Conservation (phyloP, 2,797 vertebrate genomes). For the Otolemur crassicaudatus region DNA sequence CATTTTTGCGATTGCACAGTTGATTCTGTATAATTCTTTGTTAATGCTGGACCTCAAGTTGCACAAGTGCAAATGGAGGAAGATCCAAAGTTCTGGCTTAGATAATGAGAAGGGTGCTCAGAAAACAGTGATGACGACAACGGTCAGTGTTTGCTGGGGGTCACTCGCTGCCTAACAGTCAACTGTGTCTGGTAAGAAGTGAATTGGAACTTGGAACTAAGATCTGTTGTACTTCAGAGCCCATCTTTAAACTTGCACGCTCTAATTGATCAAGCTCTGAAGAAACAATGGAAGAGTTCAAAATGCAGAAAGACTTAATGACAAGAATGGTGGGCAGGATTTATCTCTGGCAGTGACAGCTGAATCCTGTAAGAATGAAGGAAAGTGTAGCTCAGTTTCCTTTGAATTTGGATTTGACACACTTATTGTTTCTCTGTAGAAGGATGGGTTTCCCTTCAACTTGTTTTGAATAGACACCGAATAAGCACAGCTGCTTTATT, state of each 20-base stretch:
- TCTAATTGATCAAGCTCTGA: neutral
- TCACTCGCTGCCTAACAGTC: neutral
- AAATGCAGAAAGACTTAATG: constrained; percentile 25
- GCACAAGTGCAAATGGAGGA: neutral
- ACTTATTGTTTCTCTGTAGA: constrained; percentile 62
- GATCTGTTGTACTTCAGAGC: neutral
- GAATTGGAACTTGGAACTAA: neutral
- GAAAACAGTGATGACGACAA: neutral
- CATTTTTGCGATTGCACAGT: neutral
- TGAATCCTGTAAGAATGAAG: constrained; percentile 45
- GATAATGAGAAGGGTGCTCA: neutral
- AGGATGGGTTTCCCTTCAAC: constrained; percentile 20
- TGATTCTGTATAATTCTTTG: neutral
- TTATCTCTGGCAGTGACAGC: constrained; percentile 39
- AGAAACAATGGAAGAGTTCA: constrained; percentile 45
- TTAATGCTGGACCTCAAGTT: neutral
- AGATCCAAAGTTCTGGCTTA: neutral
- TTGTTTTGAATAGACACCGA: constrained; percentile 62
- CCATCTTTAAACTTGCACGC: constrained; percentile 1
- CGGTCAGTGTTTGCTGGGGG: neutral
- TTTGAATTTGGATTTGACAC: constrained; percentile 64
- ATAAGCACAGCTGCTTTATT: constrained; percentile 59
- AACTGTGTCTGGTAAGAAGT: neutral
- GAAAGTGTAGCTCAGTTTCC: constrained; percentile 23
- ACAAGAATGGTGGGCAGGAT: neutral